Percentiles rank a stretch among this genome's conserved stretches.
These are phyloP conservation scores for Ageneiosus marmoratus DNA, from an alignment of 2,113 vertebrate genomes.

Conservation along the genomic window DNA sequence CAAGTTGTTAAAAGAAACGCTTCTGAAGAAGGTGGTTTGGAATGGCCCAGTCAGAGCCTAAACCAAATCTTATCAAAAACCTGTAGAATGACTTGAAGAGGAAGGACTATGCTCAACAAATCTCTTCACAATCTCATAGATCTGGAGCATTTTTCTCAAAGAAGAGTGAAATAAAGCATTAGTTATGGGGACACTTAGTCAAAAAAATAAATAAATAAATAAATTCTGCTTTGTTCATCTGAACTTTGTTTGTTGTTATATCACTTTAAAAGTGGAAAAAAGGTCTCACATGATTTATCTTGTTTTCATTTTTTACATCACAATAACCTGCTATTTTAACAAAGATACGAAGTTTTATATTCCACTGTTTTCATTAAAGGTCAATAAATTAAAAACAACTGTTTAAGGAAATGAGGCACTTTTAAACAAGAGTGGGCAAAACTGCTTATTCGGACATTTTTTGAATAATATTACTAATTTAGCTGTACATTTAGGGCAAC, in stretches of 20 bases:
- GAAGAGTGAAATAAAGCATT: neutral
- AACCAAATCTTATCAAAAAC: neutral
- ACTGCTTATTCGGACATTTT: slow-evolving; percentile 1
- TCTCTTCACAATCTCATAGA: neutral
- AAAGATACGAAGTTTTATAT: neutral
- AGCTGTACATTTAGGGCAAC: neutral
- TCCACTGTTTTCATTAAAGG: neutral
- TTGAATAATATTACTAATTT: neutral
- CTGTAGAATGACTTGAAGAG: neutral
- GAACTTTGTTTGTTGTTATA: neutral
- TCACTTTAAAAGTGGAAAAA: neutral
- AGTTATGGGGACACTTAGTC: too few relatives aligned
- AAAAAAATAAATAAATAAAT: too few relatives aligned
- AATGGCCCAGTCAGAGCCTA: neutral
- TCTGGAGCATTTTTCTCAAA: neutral
- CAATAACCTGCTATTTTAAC: neutral
- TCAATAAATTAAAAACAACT: slow-evolving; percentile 37
- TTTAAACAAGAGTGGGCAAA: slow-evolving; percentile 42
- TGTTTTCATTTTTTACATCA: neutral
- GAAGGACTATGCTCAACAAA: neutral
- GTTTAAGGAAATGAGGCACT: slow-evolving; percentile 53
- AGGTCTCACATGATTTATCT: neutral
- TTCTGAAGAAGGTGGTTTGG: neutral
- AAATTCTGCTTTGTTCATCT: neutral
- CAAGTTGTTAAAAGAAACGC: neutral